These are phyloP conservation scores for Graptemys geographica DNA, from an alignment of 2,797 vertebrate species.

Conservation along the genomic window DNA sequence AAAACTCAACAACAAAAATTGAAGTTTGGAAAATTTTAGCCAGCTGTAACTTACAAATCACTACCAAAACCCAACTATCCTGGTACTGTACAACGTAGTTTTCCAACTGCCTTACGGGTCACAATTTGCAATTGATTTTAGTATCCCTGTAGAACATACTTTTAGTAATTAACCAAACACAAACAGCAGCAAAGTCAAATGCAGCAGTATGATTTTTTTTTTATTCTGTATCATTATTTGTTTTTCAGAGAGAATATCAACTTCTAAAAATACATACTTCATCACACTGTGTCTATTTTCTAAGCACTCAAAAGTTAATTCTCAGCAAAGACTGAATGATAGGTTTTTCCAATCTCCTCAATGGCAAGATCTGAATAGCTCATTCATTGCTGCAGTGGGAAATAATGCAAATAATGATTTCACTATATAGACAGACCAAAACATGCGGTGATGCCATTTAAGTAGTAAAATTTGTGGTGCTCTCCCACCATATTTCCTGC, in stretches of 20 bases:
- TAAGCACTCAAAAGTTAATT: neutral
- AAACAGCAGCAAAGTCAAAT: neutral
- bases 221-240: neutral
- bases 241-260: neutral
- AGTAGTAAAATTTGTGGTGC: neutral
- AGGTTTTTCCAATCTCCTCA: too few species aligned
- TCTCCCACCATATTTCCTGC: neutral
- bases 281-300: neutral
- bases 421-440: neutral
- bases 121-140: neutral
- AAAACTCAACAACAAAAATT: too few species aligned
- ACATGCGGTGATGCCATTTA: neutral
- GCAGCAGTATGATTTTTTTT: neutral
- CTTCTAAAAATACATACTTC: neutral
- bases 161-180: neutral
- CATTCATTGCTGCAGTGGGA: neutral
- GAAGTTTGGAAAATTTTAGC: too few species aligned
- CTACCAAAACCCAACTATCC: too few species aligned
- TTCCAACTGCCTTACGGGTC: neutral
- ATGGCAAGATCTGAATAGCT: neutral
- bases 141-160: too few species aligned
- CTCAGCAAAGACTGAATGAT: neutral
- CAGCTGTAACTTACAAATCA: too few species aligned
- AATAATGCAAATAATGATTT: neutral
- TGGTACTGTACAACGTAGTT: neutral